Conservation (phyloP, 1,140 invertebrate species). For the Drosophila sproati region DNA sequence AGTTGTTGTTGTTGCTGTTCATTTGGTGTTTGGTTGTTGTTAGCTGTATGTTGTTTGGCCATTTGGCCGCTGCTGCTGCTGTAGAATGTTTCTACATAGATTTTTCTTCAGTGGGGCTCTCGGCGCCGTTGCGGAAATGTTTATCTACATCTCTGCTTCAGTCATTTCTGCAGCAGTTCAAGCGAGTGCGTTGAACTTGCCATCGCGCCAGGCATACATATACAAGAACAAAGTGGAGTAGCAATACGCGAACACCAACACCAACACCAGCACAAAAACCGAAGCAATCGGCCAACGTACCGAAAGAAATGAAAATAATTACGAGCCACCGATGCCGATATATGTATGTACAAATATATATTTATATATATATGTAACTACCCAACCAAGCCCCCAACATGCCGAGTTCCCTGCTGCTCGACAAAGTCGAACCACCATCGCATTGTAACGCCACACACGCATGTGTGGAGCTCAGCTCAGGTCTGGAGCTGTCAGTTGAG, state of each 20-base stretch:
- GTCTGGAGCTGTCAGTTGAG: conserved; percentile 16
- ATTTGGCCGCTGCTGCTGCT: conserved; percentile 5
- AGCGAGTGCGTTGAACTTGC: conserved; percentile 77
- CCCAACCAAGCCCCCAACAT: conserved; percentile 21
- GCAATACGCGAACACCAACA: conserved; percentile 35
- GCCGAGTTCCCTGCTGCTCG: conserved; percentile 8
- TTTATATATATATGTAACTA: no score
- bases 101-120: conserved; percentile 44
- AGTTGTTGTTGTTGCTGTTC: conserved; percentile 21
- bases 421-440: conserved; percentile 8
- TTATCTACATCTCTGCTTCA: conserved; percentile 59
- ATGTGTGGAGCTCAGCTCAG: conserved; percentile 10
- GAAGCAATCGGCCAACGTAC: conserved; percentile 8
- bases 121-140: conserved; percentile 72
- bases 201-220: conserved; percentile 44
- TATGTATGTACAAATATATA: not conserved
- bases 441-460: conserved; percentile 44
- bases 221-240: conserved; percentile 71
- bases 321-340: conserved; percentile 27
- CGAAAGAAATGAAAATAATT: conserved; percentile 74
- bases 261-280: conserved; percentile 6
- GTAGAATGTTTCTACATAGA: conserved; percentile 80
- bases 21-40: conserved; percentile 17
- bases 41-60: conserved; percentile 1
- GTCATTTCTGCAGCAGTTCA: conserved; percentile 77